A percentile compares a stretch with the other conserved stretches of the same genome.
Conservation (phyloP, 2,888 invertebrate species). For the Coenonympha glycerion region DNA sequence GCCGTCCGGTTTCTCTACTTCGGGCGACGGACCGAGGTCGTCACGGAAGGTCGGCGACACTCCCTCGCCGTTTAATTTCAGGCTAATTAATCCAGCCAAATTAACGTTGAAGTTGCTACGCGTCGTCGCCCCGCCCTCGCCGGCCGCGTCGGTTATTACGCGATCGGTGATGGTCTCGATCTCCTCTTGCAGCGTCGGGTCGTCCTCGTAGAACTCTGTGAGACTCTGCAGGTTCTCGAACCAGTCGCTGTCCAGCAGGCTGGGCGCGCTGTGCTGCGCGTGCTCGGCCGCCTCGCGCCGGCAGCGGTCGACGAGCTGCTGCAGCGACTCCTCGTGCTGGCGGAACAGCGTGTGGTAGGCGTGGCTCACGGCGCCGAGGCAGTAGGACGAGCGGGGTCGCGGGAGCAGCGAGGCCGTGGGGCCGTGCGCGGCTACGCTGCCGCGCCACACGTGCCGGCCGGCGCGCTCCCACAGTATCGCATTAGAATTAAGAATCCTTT, state of each 20-base stretch:
- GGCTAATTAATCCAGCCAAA: conserved; percentile 58
- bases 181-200: conserved; percentile 52
- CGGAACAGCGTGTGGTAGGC: conserved; percentile 64
- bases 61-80: conserved; percentile 57
- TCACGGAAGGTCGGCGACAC: conserved; percentile 49
- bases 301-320: conserved; percentile 58
- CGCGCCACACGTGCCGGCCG: conserved; percentile 62
- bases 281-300: conserved; percentile 44
- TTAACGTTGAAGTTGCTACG: conserved; percentile 62
- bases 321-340: conserved; percentile 68
- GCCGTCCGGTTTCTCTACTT: conserved; percentile 47
- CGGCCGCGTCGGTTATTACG: conserved; percentile 49
- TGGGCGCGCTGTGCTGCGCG: conserved; percentile 38
- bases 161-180: conserved; percentile 58
- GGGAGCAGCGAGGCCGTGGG: conserved; percentile 49
- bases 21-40: conserved; percentile 47
- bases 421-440: conserved; percentile 43
- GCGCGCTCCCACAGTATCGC: conserved; percentile 68
- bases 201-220: conserved; percentile 71
- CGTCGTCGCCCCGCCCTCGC: conserved; percentile 34
- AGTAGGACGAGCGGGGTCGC: conserved; percentile 62
- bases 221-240: conserved; percentile 63
- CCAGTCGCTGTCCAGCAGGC: conserved; percentile 53
- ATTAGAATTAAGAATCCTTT: conserved; percentile 78
- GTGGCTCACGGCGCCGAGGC: conserved; percentile 61